Percentiles rank a stretch among this genome's conserved stretches.
Evolutionary conservation across 2,888 invertebrate species (phyloP).

Genomic region (Campoletis raptor): DNA sequence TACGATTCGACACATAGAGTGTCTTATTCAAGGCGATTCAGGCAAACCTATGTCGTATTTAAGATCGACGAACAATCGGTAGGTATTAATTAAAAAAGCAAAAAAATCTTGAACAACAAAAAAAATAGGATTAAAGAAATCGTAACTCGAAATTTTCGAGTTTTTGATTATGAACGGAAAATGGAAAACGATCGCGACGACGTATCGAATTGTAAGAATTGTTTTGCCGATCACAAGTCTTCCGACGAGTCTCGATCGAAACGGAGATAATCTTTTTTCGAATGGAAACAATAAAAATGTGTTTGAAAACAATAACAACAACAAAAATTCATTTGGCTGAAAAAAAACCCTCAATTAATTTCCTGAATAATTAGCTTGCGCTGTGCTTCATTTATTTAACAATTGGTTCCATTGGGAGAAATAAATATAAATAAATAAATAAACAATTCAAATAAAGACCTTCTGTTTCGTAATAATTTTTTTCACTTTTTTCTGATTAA

Average conservation of each 20-base stretch:
- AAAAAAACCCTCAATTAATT: not conserved
- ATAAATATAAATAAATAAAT: not conserved
- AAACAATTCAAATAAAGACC: not conserved
- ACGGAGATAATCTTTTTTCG: not conserved
- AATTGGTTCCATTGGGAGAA: not conserved
- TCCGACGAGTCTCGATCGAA: conserved; percentile 52
- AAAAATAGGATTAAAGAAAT: not conserved
- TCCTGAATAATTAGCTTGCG: not conserved
- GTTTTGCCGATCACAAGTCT: conserved; percentile 59
- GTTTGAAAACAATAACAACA: not conserved
- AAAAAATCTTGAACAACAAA: not conserved
- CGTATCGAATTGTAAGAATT: conserved; percentile 31
- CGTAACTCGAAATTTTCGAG: not conserved
- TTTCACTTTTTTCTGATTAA: not conserved
- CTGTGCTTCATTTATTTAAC: not conserved
- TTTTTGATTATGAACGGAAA: not conserved
- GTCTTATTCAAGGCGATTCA: conserved; percentile 75
- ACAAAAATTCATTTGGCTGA: not conserved
- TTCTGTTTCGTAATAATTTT: not conserved
- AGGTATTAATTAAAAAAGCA: conserved; percentile 14
- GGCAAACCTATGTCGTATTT: conserved; percentile 71
- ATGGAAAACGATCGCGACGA: conserved; percentile 15
- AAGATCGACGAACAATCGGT: conserved; percentile 41
- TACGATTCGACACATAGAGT: conserved; percentile 64
- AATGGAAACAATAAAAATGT: not conserved